These are phyloP conservation scores for Antennarius striatus DNA, from an alignment of 2,113 vertebrate species.

Conservation along the genomic window DNA sequence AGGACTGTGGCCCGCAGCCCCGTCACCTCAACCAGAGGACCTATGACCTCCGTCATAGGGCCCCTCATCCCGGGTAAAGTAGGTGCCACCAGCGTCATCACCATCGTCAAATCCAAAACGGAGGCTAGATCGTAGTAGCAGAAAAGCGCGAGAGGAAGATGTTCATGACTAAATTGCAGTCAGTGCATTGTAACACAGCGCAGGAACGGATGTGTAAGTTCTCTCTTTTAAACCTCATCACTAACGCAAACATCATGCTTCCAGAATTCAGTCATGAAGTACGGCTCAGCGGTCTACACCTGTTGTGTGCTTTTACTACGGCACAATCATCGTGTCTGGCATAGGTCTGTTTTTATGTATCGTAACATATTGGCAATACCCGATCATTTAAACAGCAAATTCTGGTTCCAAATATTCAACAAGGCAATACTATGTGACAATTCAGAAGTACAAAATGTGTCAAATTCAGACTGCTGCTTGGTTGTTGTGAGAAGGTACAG, in stretches of 20 bases:
- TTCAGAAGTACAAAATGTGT: neutral
- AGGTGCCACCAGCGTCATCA: conserved; percentile 98
- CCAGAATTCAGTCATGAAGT: conserved; percentile 12
- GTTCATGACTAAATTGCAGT: conserved; percentile 60
- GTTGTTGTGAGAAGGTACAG: conserved; percentile 8
- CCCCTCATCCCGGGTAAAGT: conserved; percentile 94
- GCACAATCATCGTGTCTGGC: too few relatives aligned
- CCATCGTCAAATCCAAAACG: conserved; percentile 99
- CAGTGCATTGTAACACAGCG: conserved; percentile 84
- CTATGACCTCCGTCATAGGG: conserved; percentile 87
- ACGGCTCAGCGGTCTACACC: conserved; percentile 23
- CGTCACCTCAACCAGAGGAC: conserved; percentile 85
- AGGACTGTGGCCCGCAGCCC: conserved; percentile 96
- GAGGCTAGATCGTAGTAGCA: conserved; percentile 92
- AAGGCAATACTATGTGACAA: conserved; percentile 1
- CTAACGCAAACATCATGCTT: conserved; percentile 47
- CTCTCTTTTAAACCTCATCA: conserved; percentile 21
- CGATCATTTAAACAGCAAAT: conserved; percentile 15
- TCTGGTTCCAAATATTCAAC: neutral
- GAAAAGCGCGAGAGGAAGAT: conserved; percentile 36
- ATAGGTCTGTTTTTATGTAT: too few relatives aligned
- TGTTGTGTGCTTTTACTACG: neutral
- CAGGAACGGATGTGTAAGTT: conserved; percentile 61
- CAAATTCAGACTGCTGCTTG: conserved; percentile 19
- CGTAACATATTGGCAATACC: conserved; percentile 7